Evolutionary conservation across 2,113 vertebrate species (phyloP).

Genomic region (Ammospiza nelsoni): DNA sequence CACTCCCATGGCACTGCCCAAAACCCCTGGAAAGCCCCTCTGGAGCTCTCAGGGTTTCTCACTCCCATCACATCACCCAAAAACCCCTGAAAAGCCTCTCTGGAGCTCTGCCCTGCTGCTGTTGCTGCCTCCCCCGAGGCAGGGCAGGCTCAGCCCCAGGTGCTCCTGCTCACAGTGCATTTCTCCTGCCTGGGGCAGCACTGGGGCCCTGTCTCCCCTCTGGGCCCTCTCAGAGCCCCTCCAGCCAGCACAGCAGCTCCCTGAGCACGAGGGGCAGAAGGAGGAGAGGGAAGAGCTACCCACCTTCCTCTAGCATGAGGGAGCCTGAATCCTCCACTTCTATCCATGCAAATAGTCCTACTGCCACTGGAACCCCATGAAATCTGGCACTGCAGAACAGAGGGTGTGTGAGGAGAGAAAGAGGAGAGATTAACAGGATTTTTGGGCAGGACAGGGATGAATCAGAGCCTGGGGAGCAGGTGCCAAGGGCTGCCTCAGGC

Average conservation of each 20-base stretch:
- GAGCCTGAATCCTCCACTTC: constrained; percentile 33
- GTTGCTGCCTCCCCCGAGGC: not conserved
- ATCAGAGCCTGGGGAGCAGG: not conserved
- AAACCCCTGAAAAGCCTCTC: too few species aligned
- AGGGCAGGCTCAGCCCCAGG: not conserved
- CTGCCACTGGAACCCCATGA: not conserved
- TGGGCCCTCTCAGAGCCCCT: not conserved
- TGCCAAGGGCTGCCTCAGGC: not conserved
- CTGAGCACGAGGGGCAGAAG: not conserved
- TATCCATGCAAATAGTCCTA: constrained; percentile 33
- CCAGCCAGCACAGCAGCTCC: not conserved
- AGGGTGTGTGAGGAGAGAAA: constrained; percentile 20
- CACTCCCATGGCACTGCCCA: too few species aligned
- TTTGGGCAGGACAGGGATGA: not conserved
- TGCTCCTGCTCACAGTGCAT: fast-evolving
- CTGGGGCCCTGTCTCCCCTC: not conserved
- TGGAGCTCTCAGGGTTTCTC: too few species aligned
- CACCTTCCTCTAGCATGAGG: constrained; percentile 42
- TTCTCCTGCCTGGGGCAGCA: not conserved
- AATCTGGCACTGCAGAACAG: constrained; percentile 8
- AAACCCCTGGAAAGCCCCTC: too few species aligned
- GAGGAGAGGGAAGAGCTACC: constrained; percentile 19
- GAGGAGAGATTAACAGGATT: constrained; percentile 1
- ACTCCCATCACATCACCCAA: too few species aligned
- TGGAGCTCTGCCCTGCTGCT: not conserved